phyloP scores from a whole-genome alignment of 2,888 invertebrate species.

The Xanthorhoe spadicearia region DNA sequence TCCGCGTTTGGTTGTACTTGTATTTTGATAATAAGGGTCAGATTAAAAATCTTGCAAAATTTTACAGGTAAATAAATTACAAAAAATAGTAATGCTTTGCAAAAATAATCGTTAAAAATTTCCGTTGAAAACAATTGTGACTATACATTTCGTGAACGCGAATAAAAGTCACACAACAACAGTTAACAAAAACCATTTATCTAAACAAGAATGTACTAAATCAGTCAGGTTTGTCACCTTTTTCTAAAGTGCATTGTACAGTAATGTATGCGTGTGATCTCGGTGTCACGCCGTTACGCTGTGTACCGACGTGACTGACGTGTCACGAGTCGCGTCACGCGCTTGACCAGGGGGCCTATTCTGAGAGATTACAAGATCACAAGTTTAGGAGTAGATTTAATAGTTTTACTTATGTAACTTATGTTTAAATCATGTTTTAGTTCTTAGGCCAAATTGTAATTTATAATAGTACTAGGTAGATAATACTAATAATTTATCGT shows the following conservation, averaged over 20 bases:
- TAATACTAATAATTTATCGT: no score
- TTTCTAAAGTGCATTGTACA: constrained; percentile 11
- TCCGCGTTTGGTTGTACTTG: no score
- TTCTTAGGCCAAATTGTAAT: no score
- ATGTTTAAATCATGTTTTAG: no score
- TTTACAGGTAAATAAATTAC: no score
- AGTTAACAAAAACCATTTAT: constrained; percentile 12
- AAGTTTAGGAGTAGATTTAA: not conserved
- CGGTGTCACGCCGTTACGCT: constrained; percentile 1
- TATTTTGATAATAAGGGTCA: no score
- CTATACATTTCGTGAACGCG: not conserved
- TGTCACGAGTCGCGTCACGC: constrained; percentile 14
- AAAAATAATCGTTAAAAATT: no score
- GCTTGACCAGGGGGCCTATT: constrained; percentile 2
- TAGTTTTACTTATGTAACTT: no score
- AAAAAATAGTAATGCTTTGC: no score
- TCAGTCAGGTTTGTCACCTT: constrained; percentile 13
- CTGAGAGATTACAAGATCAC: constrained; percentile 4
- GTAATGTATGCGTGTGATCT: constrained; percentile 25
- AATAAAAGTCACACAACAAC: not conserved
- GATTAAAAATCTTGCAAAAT: no score
- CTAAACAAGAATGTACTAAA: constrained; percentile 9
- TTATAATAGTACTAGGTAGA: no score
- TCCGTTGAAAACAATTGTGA: no score
- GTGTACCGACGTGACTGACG: constrained; percentile 17